Base-by-base conservation (phyloP, 2,113 vertebrate species). In the Myrmophylax atrothorax region DNA sequence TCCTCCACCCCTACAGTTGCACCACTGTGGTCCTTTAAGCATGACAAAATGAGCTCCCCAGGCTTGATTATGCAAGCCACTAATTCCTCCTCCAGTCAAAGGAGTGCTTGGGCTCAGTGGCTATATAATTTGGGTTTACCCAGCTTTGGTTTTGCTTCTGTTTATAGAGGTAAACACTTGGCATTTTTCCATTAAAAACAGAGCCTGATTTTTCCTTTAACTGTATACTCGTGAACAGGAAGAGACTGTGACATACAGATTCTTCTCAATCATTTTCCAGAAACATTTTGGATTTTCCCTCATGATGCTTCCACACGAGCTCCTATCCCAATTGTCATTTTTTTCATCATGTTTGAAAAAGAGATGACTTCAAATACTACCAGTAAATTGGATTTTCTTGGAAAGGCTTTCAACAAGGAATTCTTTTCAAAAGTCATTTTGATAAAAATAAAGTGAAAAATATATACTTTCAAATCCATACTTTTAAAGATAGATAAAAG, bases 1-100 rank as follows among this genome's bases (percentile, higher is more conserved):
- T 80, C 79, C 93, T 95, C 93, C 75, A 94, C 95, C 90, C 93
- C 93, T 85, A 86, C 90, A 93, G 96, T 90, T 96, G 87, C 87
- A 96, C 89, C 81, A 96, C 75, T 89, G 49, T 10, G 11, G 93
- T 81, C 89, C 91, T 89, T 90, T 93, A 76, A 95, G 93, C 69
- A 63, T 24, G 77, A 95, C 94, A 96, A 96, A 97, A 96, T 91
- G 89, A 95, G 63, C 91, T 94, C 93, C 87, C 75, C 87, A 67
- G 78, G 94, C 91, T 73, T 77, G 75, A 96, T 94, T 96, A 95
- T 89, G 92, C 93, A 96, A 96, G 56, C 46, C 52, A 83, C 81
- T 90, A 93, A 96, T 90, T 94, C 93, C 70, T 94, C 33, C 82
- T 70, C 47, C 44, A 93, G 75, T 67, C 79, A 77, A 79, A 59